phyloP scores from a whole-genome alignment of 1,140 invertebrate genomes.

The Caenorhabditis brenneri region DNA sequence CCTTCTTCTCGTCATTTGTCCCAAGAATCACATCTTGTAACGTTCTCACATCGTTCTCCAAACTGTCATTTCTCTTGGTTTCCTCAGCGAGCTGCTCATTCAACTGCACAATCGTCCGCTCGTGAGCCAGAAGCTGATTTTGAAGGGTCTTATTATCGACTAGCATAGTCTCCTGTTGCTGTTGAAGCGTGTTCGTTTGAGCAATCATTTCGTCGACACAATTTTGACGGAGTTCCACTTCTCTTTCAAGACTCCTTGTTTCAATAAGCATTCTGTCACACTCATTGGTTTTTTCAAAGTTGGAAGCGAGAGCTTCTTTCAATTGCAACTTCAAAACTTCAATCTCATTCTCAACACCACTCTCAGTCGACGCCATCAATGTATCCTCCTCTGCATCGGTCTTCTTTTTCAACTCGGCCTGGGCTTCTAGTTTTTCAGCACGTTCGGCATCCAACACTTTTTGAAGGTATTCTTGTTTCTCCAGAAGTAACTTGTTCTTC shows the following conservation, averaged over 20 bases:
- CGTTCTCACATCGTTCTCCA: neutral
- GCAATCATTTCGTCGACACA: conserved; percentile 50
- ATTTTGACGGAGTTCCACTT: conserved; percentile 41
- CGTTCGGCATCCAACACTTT: neutral
- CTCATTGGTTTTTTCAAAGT: conserved; percentile 47
- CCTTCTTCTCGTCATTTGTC: neutral
- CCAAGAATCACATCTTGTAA: neutral
- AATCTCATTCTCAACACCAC: neutral
- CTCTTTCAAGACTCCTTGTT: conserved; percentile 10
- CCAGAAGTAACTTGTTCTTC: conserved; percentile 24
- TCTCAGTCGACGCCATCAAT: neutral
- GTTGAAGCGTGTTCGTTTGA: conserved; percentile 38
- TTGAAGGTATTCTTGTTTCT: neutral
- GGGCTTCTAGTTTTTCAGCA: neutral
- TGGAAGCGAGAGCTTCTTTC: conserved; percentile 33
- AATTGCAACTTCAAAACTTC: neutral
- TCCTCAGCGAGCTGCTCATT: neutral
- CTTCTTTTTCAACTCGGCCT: neutral
- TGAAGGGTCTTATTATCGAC: neutral
- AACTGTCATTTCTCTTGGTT: neutral
- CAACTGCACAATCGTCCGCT: neutral
- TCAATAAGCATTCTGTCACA: conserved; percentile 28
- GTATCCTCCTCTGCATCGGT: neutral
- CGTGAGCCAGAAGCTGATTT: neutral
- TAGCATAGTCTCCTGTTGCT: conserved; percentile 3